Base-by-base conservation (phyloP, 2,797 vertebrate genomes). In the Toxotes lorentzi region DNA sequence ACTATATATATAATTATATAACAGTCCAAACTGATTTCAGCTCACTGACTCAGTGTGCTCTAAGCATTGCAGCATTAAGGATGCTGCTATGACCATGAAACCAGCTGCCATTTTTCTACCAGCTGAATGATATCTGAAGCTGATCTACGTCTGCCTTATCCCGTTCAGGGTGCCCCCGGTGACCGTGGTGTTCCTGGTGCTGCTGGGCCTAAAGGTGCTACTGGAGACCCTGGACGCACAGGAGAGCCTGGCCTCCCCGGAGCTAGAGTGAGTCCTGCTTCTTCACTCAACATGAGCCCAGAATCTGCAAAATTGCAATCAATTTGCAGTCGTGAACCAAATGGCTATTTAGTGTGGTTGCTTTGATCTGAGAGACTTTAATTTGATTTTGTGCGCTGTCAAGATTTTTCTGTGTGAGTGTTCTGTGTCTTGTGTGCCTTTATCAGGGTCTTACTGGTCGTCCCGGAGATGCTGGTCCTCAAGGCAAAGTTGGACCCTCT, bases 161-260 rank as follows among this genome's bases (percentile, higher is more conserved):
- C 34, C 64, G 3, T 73, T 27, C 79, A 99, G 98, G 98, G 98
- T 58, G 97, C 96, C 72, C 97, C 97, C 4, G 98, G 98, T 17
- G 98, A 99, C 71, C 97, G 98, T 32, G 98, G 98, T 77, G 96
- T 97, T 57, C 81, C 97, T 23, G 98, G 98, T 64, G 93, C 97
- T 60, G 88, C 89, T 11, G 98, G 98, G 38, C 95, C 96, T 86
- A 99, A 99, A 89, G 98, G 98, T 74, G 94, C 84, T 73, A 93
- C 92, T 4, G 98, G 98, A 23, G 98, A 99, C 73, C 95, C 97
- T 0, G 98, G 98, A 11, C 97, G 98, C 35, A 96, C 97, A 1
- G 98, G 98, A 89, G 98, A 99, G 86, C 77, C 98, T 5, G 98
- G 98, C 7, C 97, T 99, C 62, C 98, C 98, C 0, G 98, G 98